Base-by-base conservation (phyloP, 2,797 vertebrate genomes). In the Crossoptilon crossoptilon region DNA sequence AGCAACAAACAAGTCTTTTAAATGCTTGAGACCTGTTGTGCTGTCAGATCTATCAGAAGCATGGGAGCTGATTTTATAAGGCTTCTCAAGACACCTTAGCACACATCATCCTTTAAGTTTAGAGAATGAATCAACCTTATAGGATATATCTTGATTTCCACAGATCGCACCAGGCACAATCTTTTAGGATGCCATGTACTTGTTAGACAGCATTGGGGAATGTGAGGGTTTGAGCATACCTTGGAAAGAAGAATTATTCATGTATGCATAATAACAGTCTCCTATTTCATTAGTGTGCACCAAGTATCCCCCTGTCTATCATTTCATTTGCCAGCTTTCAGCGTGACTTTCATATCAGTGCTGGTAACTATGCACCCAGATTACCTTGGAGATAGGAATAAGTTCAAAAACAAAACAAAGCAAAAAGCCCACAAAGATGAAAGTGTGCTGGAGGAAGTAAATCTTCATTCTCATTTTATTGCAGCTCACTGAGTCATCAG, bases 151-250 rank as follows among this genome's bases (percentile, higher is more conserved):
- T 77, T 78, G 4, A 3, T 55, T 88, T 87, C 51, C 48, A 18
- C 18, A 4, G 62, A 77, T 69, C 29, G 18, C 75, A 51, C 21
- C n/a, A 78, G 29, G 7, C 18, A 24, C 35, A 78, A 69, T 22
- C 44, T 86, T 91, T 90, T 75, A 75, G 51, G 12, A 49, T 69
- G n/a, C 9, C 24, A 23, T 88, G 91, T 91, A 56, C 86, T 87
- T 79, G 5, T 55, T 73, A 79, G 60, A 17, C 14, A 76, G 13
- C 44, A 48, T 15, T 2, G 3, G 59, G 23, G 8, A 24, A 75
- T 35, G 9, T 62, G 41, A 72, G 11, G 27, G 29, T 78, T 90
- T n/a, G 41, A 73, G 60, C 68, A 49, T 16, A 75, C 4, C 19
- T 84, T 71, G n/a, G 35, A 92, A 85, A 82, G 41, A 86, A 64